Conservation (phyloP, 2,113 vertebrate species). For the Stomatorhinus ivindoensis region DNA sequence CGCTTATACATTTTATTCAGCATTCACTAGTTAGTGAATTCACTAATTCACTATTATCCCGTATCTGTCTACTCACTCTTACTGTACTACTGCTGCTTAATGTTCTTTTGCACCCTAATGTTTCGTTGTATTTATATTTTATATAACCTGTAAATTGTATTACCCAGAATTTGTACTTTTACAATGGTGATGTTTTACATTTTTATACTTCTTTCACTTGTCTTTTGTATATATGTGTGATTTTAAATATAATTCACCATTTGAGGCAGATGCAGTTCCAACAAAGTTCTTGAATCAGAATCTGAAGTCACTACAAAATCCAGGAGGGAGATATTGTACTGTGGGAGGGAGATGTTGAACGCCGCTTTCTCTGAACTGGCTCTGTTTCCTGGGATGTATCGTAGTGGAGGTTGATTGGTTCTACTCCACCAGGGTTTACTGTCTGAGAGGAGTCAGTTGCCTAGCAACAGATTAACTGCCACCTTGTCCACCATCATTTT, state of each 20-base stretch:
- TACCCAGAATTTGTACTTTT: not conserved
- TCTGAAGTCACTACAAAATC: not conserved
- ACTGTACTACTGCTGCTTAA: not conserved
- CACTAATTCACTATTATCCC: not conserved
- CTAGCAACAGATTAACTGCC: not conserved
- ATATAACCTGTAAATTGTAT: not conserved
- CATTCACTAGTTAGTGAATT: not conserved
- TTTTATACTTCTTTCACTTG: not conserved
- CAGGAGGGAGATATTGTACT: not conserved
- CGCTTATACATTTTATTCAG: not conserved
- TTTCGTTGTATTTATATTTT: not conserved
- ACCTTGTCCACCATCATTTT: not conserved
- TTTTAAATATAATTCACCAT: not conserved
- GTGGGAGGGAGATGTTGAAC: not conserved
- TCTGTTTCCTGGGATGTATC: not conserved
- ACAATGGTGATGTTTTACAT: not conserved
- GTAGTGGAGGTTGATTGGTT: not conserved
- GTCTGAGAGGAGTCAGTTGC: not conserved
- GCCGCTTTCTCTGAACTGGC: not conserved
- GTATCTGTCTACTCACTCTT: not conserved
- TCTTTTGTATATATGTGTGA: not conserved
- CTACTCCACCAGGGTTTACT: slow-evolving; percentile 32
- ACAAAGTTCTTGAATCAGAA: not conserved
- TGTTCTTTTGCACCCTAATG: not conserved
- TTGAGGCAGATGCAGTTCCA: not conserved